Evolutionary conservation across 2,113 vertebrate genomes (phyloP), one percentile per base, ranked within the genome.

Genomic region (Rhadina sibilatrix): DNA sequence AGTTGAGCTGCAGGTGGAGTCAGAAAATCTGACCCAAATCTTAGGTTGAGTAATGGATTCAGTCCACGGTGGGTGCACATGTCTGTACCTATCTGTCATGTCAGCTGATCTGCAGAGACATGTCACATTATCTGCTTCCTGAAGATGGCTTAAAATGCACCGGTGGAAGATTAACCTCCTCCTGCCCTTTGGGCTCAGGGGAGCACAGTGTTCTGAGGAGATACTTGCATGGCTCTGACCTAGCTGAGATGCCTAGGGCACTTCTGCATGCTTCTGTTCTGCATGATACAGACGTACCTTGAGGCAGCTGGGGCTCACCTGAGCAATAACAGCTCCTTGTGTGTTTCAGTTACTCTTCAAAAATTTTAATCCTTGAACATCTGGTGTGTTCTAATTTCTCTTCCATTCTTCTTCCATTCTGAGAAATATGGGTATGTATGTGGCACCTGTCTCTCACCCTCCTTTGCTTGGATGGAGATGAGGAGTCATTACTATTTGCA

Each of bases 341-440:
- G 49, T 68, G 24, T 65, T 94, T 87, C 1, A 0, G 69, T 81
- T 76, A 42, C n/a, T 93, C 79, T 76, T 92, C 40, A 86, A 60
- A 84, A 69, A 90, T 74, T 52, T 74, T 80, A 77, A 93, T 96
- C 89, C 53, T 50, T 82, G 61, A 95, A 84, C 60, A 71, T 88
- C 66, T 91, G 76, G 30, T 93, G 83, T 93, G 57, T 54, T 69
- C 83, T 95, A 57, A 90, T 96, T 94, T 92, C 64, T 74, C 59
- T 88, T 86, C 69, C 11, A 9, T 68, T 89, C 52, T 88, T 83
- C 84, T 93, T 78, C n/a, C n/a, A n/a, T n/a, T n/a, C 64, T 84
- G 76, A 93, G 97, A 92, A 93, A 90, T 88, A 25, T 11, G 57
- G 49, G 52, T 71, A 54, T 40, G 25, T 42, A 24, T 22, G 19